phyloP scores from a whole-genome alignment of 2,113 vertebrate species.

The Artemisiospiza belli region DNA sequence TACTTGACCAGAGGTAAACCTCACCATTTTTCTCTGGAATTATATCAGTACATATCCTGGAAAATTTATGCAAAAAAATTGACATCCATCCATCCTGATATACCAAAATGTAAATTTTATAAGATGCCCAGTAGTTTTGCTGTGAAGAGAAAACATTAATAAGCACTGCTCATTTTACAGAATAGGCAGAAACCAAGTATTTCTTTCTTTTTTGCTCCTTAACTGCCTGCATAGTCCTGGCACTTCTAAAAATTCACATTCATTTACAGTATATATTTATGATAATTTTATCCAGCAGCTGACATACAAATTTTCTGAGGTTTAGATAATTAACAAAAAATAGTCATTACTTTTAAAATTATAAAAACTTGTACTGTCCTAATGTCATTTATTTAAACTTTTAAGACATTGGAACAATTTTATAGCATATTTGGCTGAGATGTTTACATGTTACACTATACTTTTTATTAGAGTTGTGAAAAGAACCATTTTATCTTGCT shows the following conservation, averaged over 20 bases:
- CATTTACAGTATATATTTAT: neutral
- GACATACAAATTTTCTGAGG: neutral
- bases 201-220: neutral
- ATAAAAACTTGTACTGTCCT: neutral
- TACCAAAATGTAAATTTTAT: neutral
- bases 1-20: neutral
- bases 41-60: neutral
- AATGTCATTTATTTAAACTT: neutral
- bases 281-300: neutral
- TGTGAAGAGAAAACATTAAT: neutral
- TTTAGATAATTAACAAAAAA: neutral
- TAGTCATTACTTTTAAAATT: neutral
- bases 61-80: neutral
- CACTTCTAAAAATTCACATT: neutral
- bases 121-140: accelerated
- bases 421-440: neutral
- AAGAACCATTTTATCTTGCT: neutral
- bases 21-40: neutral
- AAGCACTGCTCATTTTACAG: neutral
- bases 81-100: neutral
- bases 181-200: neutral
- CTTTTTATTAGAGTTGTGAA: neutral
- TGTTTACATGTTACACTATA: neutral
- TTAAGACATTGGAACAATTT: neutral
- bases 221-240: neutral